Base-by-base conservation (phyloP, 2,888 invertebrate genomes). In the Stegophylla sp. region DNA sequence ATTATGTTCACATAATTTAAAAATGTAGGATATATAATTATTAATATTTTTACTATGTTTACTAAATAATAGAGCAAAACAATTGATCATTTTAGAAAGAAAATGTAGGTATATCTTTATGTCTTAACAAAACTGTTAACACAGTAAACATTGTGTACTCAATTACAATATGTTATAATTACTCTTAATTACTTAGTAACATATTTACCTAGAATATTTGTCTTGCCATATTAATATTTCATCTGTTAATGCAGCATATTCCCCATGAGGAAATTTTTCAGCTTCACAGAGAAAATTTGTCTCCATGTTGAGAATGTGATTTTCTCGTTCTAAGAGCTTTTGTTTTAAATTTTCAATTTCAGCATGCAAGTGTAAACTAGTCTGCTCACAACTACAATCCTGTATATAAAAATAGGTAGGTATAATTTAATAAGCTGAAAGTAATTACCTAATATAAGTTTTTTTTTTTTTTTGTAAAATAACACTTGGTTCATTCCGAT, bases 161-260 rank as follows among this genome's bases (percentile, higher is more conserved):
- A 17, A 20, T 51, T 51, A 51, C n/a, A n/a, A n/a, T 51, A 51
- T 51, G 51, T 34, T 34, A 34, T 34, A 34, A 7, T 51, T n/a
- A 51, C 5, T 20, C 15, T 51, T n/a, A n/a, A 20, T 2, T 20
- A 45, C 10, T 15, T 45, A 34, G 1, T 72, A 10, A 13, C 15
- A 71, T 72, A 66, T 83, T 82, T 85, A 91, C 93, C 93, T 91
- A 86, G 94, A 94, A 89, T 96, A 96, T 88, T 97, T 95, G 86
- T 97, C 97, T 86, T 95, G 92, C 93, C 96, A 95, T 84, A 94
- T 93, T 74, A 91, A 88, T 79, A 96, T 88, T 86, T 96, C 95
- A 84, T 95, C 95, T 85, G 93, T 92, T 81, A 95, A 89, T 82
- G 93, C 92, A 43, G 91, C 91, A 85, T 93, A 89, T 85, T 93